phyloP scores from a whole-genome alignment of 1,140 invertebrate species.

The Achroia grisella region DNA sequence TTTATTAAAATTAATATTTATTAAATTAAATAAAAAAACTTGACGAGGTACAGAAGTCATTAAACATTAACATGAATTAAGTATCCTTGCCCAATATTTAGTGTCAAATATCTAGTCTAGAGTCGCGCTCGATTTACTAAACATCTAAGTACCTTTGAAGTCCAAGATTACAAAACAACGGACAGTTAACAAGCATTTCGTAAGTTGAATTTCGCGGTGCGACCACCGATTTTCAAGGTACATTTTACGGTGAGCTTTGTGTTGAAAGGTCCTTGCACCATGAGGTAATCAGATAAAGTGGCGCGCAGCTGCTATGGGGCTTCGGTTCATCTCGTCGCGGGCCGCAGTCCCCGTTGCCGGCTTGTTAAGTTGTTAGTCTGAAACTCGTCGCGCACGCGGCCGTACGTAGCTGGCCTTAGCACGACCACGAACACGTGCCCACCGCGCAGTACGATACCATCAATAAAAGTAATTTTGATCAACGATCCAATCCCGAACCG shows the following conservation, averaged over 20 bases:
- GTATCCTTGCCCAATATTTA: too few relatives aligned
- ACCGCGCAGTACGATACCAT: conserved; percentile 18
- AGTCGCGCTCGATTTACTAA: too few relatives aligned
- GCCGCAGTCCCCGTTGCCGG: conserved; percentile 21
- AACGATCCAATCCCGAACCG: conserved; percentile 26
- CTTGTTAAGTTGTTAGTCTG: conserved; percentile 41
- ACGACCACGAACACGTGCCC: conserved; percentile 21
- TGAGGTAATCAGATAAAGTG: conserved; percentile 61
- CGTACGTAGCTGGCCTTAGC: conserved; percentile 34
- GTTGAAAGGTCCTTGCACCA: conserved; percentile 68
- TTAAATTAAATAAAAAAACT: too few relatives aligned
- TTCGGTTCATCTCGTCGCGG: conserved; percentile 50
- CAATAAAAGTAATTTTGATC: conserved; percentile 17
- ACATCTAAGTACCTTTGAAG: too few relatives aligned
- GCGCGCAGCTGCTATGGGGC: conserved; percentile 41
- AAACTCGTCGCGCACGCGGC: conserved; percentile 48
- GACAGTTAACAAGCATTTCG: conserved; percentile 18
- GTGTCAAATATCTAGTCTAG: too few relatives aligned
- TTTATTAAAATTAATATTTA: too few relatives aligned
- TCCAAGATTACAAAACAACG: conserved; percentile 10
- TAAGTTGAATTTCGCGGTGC: conserved; percentile 44
- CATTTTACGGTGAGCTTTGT: conserved; percentile 62
- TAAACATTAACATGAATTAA: too few relatives aligned
- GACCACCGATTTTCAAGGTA: conserved; percentile 52
- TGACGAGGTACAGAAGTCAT: too few relatives aligned